Evolutionary conservation across 2,113 vertebrate species (phyloP), one percentile per base, ranked within the genome.

Genomic region (Tragelaphus scriptus): DNA sequence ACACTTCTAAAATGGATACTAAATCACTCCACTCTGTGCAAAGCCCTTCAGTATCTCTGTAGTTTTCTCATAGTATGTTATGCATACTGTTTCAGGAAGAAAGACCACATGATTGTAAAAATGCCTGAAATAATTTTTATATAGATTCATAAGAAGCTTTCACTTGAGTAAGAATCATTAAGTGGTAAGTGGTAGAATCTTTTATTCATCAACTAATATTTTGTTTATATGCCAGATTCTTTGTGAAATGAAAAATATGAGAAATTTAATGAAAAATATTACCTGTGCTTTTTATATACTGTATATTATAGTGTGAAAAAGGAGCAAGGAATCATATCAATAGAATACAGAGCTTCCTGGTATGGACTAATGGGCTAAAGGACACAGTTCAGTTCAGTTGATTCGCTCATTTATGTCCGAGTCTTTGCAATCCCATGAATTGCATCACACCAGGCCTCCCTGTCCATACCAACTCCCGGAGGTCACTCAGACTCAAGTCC

Each of bases 331-430:
- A 63, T 28, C 1, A 14, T 36, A n/a, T 79, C 17, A 44, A 58
- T 28, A 47, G 13, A n/a, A 1, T 53, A 71, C 28, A 56, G 5
- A 53, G 2, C 44, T 77, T 71, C 51, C 17, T 71, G 14, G 17
- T 47, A 4, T 36, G 26, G 12, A 86, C 9, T 58, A 23, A 49
- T 63, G 8, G 17, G 53, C 3, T 51, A 63, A 55, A 82, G 23
- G 12, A 71, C 9, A 53, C 5, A 1, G 17, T 90, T 63, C 28
- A 63, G 59, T 63, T 15, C 28, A 30, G 59, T 15, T 63, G 2
- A 63, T 6, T 63, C 13, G 1, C 13, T 30, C 26, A 63, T 13
- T 63, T 2, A 0, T 63, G 2, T 63, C 59, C 1, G 13, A 30
- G 2, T 30, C 28, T 59, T 59, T 15, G 28, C 0, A 13, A 63